Evolutionary conservation across 2,113 vertebrate species (phyloP), one percentile per base, ranked within the genome.

Genomic region (Corvus hawaiiensis): DNA sequence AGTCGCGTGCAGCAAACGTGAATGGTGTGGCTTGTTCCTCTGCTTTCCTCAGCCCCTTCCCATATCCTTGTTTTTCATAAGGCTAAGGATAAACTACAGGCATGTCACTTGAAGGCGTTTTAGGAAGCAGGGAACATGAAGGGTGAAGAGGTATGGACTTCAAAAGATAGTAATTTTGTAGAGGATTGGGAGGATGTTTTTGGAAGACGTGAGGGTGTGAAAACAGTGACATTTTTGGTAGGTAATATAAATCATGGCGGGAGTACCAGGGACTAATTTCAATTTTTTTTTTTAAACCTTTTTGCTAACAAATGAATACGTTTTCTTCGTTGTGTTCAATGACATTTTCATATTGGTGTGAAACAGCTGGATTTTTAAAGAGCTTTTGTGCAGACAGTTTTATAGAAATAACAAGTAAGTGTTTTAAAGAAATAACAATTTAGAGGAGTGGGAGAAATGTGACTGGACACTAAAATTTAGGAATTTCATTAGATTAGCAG

Each of bases 1-100:
- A 73, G 32, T 37, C 1, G 0, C 0, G 0, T 91, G 78, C 71
- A 51, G 62, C 39, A 37, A 69, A 66, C 0, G 0, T 37, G 33
- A 92, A 8, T 6, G 13, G 7, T 39, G 22, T 54, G 51, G 16
- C 66, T 48, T 13, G 41, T 44, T 81, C 59, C 33, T 78, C 49
- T 1, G 4, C 64, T 85, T 63, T 64, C 58, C 59, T 71, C 83
- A 84, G 37, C 46, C 24, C 19, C 12, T 84, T 76, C 41, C 14
- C 37, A 24, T 61, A 16, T 3, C 21, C 33, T 59, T 39, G n/a
- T 43, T 56, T 76, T 86, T 54, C 0, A 0, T 56, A 59, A 59
- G 28, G 48, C 63, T 71, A 8, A 22, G 43, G 52, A 18, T 79
- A 62, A 43, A 5, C 46, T 85, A 6, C 7, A n/a, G 11, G 35